Conservation (phyloP, 2,888 invertebrate species). For the Venustoraphidia nigricollis region DNA sequence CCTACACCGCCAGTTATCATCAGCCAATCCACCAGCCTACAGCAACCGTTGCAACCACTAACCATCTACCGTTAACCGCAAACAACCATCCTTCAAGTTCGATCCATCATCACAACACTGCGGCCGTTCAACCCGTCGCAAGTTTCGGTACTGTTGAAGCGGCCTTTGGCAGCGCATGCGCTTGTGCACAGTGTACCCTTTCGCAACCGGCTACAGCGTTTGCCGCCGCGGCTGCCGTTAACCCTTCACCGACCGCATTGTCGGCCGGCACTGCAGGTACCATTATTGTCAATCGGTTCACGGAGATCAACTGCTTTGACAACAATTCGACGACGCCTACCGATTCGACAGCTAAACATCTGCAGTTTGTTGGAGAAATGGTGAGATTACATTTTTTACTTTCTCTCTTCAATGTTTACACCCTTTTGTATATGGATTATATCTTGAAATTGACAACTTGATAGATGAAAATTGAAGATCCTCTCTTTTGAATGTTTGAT, state of each 20-base stretch:
- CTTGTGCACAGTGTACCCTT: neutral
- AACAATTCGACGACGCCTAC: constrained; percentile 11
- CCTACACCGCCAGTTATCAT: constrained; percentile 12
- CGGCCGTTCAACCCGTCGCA: constrained; percentile 5
- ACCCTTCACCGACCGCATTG: neutral
- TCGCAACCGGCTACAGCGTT: neutral
- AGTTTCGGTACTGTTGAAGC: constrained; percentile 5
- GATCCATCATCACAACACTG: neutral
- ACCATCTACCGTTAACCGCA: neutral
- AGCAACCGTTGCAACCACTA: neutral
- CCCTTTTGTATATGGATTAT: neutral
- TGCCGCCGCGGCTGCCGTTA: neutral
- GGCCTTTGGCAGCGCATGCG: constrained; percentile 15
- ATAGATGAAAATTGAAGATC: neutral
- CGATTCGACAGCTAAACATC: neutral
- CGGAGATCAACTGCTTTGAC: constrained; percentile 32
- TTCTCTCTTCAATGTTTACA: neutral
- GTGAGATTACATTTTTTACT: constrained; percentile 1
- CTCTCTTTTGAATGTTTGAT: too few relatives aligned
- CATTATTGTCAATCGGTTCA: constrained; percentile 29
- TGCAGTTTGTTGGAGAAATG: constrained; percentile 6
- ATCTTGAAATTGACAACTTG: neutral
- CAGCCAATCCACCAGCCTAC: constrained; percentile 3
- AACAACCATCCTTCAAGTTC: neutral
- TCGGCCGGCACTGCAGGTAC: constrained; percentile 17